Base-by-base conservation (phyloP, 2,797 vertebrate genomes). In the Danio tinwini region DNA sequence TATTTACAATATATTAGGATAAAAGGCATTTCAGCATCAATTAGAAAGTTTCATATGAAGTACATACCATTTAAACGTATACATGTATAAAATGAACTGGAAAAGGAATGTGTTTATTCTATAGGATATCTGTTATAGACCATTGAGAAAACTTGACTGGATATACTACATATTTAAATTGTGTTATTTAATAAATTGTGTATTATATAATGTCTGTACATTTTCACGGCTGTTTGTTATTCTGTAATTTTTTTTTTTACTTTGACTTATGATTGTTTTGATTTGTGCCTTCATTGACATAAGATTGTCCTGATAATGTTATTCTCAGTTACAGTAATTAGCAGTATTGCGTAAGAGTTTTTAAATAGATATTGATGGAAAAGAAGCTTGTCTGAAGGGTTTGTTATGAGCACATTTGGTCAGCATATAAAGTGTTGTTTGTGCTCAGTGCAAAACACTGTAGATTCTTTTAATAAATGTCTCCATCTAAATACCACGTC, bases 161-260 rank as follows among this genome's bases (percentile, higher is more conserved):
- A 84, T 83, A 79, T 82, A 86, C 56, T 93, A 91, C 77, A 80
- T 86, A 84, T 85, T 87, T 63, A 85, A 92, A 90, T 92, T 89
- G n/a, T 86, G 74, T 85, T 89, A 87, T 93, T 93, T 93, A 95
- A 93, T 93, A 91, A 91, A 93, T 94, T 91, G 93, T 94, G 82
- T 86, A 71, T 92, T 89, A 93, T 94, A 91, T 92, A 91, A 88
- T 93, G 90, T 95, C 88, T 93, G 90, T 95, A 91, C 92, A 93
- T 93, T 93, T 77, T 83, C 68, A 83, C 87, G 85, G 78, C 76
- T 89, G 77, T 76, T 78, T 92, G 91, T 90, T 90, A 75, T 58
- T 64, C 52, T 62, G 74, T 68, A 47, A 80, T 14, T 59, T 44
- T 76, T 80, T 80, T 80, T 64, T 47, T 4, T 62, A 68, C 16